Conservation (phyloP, 2,113 vertebrate genomes). For the Cervus canadensis region DNA sequence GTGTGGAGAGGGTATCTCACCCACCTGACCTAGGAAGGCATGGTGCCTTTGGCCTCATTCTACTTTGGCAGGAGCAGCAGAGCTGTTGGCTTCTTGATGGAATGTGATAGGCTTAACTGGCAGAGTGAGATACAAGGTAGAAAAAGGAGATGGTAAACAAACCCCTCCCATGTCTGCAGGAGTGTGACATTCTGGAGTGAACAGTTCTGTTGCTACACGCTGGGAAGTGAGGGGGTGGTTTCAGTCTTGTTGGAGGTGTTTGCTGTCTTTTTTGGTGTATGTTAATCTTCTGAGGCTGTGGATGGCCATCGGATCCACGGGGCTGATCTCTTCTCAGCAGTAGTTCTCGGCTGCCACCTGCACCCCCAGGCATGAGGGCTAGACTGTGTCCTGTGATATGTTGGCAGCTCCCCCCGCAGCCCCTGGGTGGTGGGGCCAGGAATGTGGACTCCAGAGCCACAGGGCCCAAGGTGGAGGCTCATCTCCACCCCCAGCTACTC, state of each 20-base stretch:
- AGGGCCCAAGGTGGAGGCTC: neutral
- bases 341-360: neutral
- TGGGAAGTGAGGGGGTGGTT: neutral
- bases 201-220: neutral
- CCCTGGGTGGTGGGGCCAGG: too few species aligned
- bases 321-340: neutral
- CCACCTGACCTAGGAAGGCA: neutral
- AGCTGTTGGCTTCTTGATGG: neutral
- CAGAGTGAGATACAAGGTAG: neutral
- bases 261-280: neutral
- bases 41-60: neutral
- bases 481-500: neutral
- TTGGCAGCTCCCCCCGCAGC: too few species aligned
- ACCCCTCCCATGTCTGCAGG: neutral
- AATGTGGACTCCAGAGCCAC: neutral
- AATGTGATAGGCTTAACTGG: neutral
- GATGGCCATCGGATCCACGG: neutral
- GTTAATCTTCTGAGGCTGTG: neutral
- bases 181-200: neutral
- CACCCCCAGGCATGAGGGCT: neutral
- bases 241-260: neutral
- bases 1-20: neutral
- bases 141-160: neutral
- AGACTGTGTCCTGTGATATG: fast-evolving
- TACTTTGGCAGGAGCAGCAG: neutral